Evolutionary conservation across 2,113 vertebrate species (phyloP), one percentile per base, ranked within the genome.

Genomic region (Glareola pratincola): DNA sequence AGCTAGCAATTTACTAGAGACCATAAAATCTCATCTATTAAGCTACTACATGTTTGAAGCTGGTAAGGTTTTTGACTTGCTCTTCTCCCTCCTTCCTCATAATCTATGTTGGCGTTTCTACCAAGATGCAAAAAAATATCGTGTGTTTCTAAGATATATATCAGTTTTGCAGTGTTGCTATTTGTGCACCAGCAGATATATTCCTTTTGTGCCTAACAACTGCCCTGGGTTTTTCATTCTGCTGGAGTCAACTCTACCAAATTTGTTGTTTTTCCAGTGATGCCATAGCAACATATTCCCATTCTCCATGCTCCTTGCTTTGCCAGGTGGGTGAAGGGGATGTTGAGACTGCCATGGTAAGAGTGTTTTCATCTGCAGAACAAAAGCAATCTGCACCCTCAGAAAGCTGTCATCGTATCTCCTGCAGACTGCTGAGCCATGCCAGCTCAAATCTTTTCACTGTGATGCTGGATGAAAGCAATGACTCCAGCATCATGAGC

Each of bases 281-380:
- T 67, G 66, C 73, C 92, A 86, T 77, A 83, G 78, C 37, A 94
- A 83, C 87, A 63, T 59, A 50, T 62, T 74, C 82, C 54, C 29
- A 43, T 86, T 93, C 59, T 83, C 78, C 71, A 41, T 69, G 54
- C 71, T 93, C 41, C 59, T 76, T 77, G 41, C 47, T 95, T 94
- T 92, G 56, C 90, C 92, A 90, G 59, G 53, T 32, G 93, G 81
- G 63, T 93, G 89, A 90, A 95, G 63, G 45, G 29, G 85, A 85
- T 96, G 95, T 97, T 96, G 94, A 90, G 92, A 43, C 95, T 97
- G 75, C n/a, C 91, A 85, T 56, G 74, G 71, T 63, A 88, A 90
- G 57, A 95, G 71, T 92, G 69, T 95, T 96, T 97, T 95, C 95
- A 94, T 94, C 85, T 93, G 96, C 85, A 95, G 88, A 96, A 96